phyloP scores from a whole-genome alignment of 2,113 vertebrate genomes.

The Bos taurus region ARS-UCD2.0 NC_037331.1:92372501-92373000 shows the following conservation, averaged over 20 bases:
- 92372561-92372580: not conserved
- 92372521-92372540: not conserved
- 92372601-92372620: not conserved
- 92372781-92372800: not conserved
- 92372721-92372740: not conserved
- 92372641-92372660: not conserved
- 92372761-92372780: not conserved
- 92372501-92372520: not conserved
- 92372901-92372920: fast-evolving
- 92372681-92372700: not conserved
- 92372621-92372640: not conserved
- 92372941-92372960: not conserved
- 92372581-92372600: not conserved
- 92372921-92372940: not conserved
- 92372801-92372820: not conserved
- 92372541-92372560: not conserved
- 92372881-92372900: not conserved
- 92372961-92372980: not conserved
- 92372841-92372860: not conserved
- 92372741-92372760: not conserved
- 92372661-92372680: not conserved
- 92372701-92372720: not conserved
- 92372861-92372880: not conserved
- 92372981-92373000: not conserved
- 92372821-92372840: not conserved